Percentiles rank a stretch among this genome's conserved stretches.
These are phyloP conservation scores for Xylota sylvarum DNA, from an alignment of 2,888 invertebrate species.

Conservation along the genomic window DNA sequence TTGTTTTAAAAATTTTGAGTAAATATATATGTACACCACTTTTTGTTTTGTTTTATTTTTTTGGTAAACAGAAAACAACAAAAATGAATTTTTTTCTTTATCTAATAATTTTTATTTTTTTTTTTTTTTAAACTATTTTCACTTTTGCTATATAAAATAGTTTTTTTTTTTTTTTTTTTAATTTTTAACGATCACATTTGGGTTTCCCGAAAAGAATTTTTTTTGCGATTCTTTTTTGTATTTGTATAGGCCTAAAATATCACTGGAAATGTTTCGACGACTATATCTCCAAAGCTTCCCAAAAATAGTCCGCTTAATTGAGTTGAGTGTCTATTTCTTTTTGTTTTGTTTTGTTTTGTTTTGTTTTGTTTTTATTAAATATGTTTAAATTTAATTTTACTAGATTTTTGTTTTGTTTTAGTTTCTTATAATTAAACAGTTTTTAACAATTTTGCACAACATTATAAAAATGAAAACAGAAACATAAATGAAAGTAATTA, in stretches of 20 bases:
- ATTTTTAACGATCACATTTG: slow-evolving; percentile 69
- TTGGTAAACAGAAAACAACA: slow-evolving; percentile 31
- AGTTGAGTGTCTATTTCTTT: slow-evolving; percentile 32
- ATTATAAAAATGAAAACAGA: slow-evolving; percentile 46
- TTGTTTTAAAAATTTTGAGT: slow-evolving; percentile 48
- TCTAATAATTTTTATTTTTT: slow-evolving; percentile 45
- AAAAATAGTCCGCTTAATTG: slow-evolving; percentile 53
- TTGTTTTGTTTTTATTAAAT: slow-evolving; percentile 40
- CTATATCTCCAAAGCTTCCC: slow-evolving; percentile 37
- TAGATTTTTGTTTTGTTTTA: slow-evolving; percentile 54
- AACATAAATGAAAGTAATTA: slow-evolving; percentile 42
- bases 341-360: slow-evolving; percentile 30
- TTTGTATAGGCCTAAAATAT: slow-evolving; percentile 73
- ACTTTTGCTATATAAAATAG: slow-evolving; percentile 70
- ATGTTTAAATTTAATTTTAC: slow-evolving; percentile 57
- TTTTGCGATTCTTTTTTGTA: slow-evolving; percentile 40
- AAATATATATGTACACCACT: slow-evolving; percentile 66
- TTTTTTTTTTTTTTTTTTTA: slow-evolving; percentile 48
- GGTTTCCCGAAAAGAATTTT: slow-evolving; percentile 66
- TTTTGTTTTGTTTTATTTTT: slow-evolving; percentile 18
- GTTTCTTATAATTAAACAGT: slow-evolving; percentile 58
- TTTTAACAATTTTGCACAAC: slow-evolving; percentile 67
- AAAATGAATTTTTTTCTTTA: slow-evolving; percentile 46
- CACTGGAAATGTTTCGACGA: slow-evolving; percentile 70
- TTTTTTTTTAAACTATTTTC: background rate